Percentiles rank a stretch among this genome's conserved stretches.
Evolutionary conservation across 2,797 vertebrate species (phyloP).

Genomic region (Sciaenops ocellatus): DNA sequence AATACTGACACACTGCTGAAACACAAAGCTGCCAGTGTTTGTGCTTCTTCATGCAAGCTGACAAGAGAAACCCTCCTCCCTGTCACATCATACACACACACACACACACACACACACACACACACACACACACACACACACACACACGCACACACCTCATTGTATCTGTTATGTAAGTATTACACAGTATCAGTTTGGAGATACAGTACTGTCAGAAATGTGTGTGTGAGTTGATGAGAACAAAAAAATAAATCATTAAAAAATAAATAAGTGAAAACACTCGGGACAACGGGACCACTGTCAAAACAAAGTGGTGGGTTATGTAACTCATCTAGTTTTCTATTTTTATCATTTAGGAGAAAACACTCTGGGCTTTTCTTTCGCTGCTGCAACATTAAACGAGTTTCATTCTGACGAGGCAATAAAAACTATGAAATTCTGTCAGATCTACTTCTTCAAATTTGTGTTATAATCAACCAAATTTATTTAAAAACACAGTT

Average conservation of each 20-base stretch:
- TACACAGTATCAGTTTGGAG: constrained; percentile 20
- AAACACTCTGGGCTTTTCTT: not conserved
- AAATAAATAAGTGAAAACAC: not conserved
- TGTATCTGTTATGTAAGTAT: constrained; percentile 20
- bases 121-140: constrained; percentile 15
- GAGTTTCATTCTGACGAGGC: not conserved
- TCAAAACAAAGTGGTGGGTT: constrained; percentile 6
- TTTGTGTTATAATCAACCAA: not conserved
- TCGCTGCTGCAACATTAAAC: not conserved
- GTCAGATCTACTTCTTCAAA: not conserved
- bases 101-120: not conserved
- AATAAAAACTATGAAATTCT: not conserved
- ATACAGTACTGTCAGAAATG: not conserved
- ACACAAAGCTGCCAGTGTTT: constrained; percentile 50
- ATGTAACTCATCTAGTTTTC: not conserved
- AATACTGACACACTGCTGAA: constrained; percentile 25
- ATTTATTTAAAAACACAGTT: not conserved
- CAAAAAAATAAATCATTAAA: not conserved
- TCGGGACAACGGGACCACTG: not conserved
- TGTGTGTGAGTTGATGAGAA: constrained; percentile 9
- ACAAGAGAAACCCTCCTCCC: constrained; percentile 9
- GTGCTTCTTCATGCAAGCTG: constrained; percentile 39
- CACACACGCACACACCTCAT: not conserved
- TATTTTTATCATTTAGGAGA: not conserved
- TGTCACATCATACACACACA: constrained; percentile 4